A percentile compares a stretch with the other conserved stretches of the same genome.
Evolutionary conservation across 2,797 vertebrate genomes (phyloP).

Genomic region (Bradypodion pumilum): DNA sequence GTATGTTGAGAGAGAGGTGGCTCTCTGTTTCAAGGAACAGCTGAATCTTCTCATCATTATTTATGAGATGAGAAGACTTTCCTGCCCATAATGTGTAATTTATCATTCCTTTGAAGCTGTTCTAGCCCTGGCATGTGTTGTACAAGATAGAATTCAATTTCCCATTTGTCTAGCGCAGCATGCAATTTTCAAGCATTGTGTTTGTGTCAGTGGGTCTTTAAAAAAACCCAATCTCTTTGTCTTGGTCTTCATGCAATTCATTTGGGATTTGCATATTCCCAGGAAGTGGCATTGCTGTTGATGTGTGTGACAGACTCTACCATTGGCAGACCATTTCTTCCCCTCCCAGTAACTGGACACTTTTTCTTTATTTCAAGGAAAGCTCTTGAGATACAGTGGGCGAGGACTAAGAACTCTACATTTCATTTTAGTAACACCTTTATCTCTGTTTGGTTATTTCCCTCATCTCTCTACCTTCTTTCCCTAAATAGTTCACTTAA

Average conservation of each 20-base stretch:
- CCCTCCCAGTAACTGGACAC: neutral
- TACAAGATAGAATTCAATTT: constrained; percentile 55
- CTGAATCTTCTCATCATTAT: constrained; percentile 26
- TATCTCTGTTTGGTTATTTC: neutral
- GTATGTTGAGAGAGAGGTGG: neutral
- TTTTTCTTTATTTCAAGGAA: neutral
- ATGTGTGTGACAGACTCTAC: constrained; percentile 38
- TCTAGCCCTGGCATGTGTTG: constrained; percentile 10
- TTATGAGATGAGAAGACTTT: constrained; percentile 18
- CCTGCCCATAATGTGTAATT: constrained; percentile 11
- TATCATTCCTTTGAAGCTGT: constrained; percentile 25
- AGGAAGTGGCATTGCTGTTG: constrained; percentile 42
- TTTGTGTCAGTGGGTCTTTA: constrained; percentile 44
- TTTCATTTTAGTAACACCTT: constrained; percentile 36
- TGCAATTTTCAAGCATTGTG: constrained; percentile 49
- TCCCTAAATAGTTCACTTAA: neutral
- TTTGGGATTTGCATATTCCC: constrained; percentile 29
- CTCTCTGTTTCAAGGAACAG: neutral
- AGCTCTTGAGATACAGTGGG: neutral
- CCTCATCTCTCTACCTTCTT: neutral
- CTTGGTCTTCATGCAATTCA: constrained; percentile 20
- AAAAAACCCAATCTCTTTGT: constrained; percentile 48
- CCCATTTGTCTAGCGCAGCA: constrained; percentile 12
- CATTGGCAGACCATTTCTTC: constrained; percentile 35
- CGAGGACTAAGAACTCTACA: neutral